phyloP scores from a whole-genome alignment of 2,888 invertebrate species.

The Gerosis bhagava region DNA sequence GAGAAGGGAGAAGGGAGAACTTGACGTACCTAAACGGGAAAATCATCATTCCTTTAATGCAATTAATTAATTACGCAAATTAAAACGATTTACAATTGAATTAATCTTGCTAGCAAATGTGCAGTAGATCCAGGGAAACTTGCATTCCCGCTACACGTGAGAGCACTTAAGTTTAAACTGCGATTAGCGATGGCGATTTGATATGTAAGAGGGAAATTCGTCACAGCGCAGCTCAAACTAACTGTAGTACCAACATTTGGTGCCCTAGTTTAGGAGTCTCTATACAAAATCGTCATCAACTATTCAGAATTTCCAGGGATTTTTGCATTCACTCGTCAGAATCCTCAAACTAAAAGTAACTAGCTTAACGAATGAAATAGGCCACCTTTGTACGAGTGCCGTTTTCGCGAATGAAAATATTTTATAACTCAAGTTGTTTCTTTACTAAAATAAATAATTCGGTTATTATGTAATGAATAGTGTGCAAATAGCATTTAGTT shows the following conservation, averaged over 20 bases:
- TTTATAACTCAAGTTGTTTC: too few species aligned
- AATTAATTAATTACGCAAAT: too few species aligned
- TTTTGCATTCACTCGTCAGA: slow-evolving; percentile 9
- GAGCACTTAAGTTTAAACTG: slow-evolving; percentile 25
- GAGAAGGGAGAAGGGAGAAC: too few species aligned
- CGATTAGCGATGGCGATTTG: slow-evolving; percentile 22
- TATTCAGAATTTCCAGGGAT: slow-evolving; percentile 16
- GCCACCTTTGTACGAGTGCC: too few species aligned
- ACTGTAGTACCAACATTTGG: slow-evolving; percentile 23
- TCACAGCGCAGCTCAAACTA: slow-evolving; percentile 22
- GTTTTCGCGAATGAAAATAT: too few species aligned
- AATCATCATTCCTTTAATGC: too few species aligned
- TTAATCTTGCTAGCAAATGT: slow-evolving; percentile 14
- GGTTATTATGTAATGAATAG: too few species aligned
- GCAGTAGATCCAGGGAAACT: slow-evolving; percentile 15
- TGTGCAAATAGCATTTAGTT: too few species aligned
- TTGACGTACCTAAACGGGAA: too few species aligned
- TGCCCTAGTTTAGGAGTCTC: slow-evolving; percentile 19
- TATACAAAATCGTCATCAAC: slow-evolving; percentile 20
- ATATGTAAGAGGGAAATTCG: slow-evolving; percentile 26
- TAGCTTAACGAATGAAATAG: slow-evolving; percentile 16
- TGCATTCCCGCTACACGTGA: slow-evolving; percentile 22
- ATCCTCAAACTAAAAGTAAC: slow-evolving; percentile 16
- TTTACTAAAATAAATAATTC: too few species aligned
- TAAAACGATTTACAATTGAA: slow-evolving; percentile 5